phyloP scores from a whole-genome alignment of 2,113 vertebrate genomes.

The Diadophis punctatus region DNA sequence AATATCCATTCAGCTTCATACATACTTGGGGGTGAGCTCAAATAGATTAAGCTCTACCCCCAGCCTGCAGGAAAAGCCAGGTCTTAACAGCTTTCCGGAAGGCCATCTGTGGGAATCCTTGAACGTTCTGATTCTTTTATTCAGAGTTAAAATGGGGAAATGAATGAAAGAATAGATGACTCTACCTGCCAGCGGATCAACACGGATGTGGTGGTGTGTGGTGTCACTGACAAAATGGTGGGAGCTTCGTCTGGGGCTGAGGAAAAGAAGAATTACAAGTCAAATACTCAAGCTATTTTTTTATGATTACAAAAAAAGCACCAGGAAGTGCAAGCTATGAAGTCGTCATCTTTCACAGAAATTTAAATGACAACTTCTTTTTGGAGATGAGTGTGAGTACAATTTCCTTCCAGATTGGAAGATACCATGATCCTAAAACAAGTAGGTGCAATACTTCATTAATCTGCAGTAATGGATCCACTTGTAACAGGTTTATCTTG shows the following conservation, averaged over 20 bases:
- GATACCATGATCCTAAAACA: neutral
- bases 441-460: neutral
- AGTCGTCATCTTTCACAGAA: neutral
- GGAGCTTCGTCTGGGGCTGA: conserved; percentile 88
- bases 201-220: conserved; percentile 93
- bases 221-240: conserved; percentile 84
- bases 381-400: neutral
- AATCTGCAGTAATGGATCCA: neutral
- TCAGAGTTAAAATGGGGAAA: neutral
- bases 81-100: too few species aligned
- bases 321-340: neutral
- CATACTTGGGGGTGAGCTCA: too few species aligned
- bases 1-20: too few species aligned
- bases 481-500: neutral
- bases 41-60: too few species aligned
- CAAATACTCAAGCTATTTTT: neutral
- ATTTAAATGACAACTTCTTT: neutral
- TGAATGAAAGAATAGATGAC: neutral
- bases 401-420: neutral
- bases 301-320: too few species aligned
- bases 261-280: conserved; percentile 25
- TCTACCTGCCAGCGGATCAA: conserved; percentile 93
- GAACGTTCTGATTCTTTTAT: neutral
- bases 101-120: neutral
- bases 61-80: too few species aligned